These are phyloP conservation scores for Conus canariensis DNA, from an alignment of 2,888 invertebrate species.

Conservation along the genomic window DNA sequence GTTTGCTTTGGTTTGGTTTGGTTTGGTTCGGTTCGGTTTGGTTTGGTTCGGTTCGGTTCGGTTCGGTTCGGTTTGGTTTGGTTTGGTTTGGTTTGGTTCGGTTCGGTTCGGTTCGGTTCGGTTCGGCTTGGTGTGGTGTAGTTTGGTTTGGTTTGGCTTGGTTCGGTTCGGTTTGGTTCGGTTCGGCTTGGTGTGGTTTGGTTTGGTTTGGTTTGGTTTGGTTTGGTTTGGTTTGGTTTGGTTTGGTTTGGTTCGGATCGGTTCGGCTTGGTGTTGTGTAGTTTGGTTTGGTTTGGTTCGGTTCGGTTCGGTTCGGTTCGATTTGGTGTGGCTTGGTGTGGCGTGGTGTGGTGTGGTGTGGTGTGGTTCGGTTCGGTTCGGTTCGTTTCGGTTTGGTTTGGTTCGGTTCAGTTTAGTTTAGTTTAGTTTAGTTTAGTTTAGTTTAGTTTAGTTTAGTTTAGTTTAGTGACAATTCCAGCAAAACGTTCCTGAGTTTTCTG, in stretches of 20 bases:
- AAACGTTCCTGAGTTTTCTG: no score
- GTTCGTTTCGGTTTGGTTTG: background rate
- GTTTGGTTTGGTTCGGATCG: background rate
- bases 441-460: no score
- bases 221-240: background rate
- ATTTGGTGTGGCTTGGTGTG: background rate
- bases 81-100: background rate
- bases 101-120: conserved; percentile 2
- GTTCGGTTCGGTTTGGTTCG: background rate
- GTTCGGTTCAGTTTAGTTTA: background rate
- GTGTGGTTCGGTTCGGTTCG: background rate
- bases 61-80: background rate
- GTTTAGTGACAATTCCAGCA: no score
- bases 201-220: conserved; percentile 7
- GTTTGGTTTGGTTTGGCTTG: no score
- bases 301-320: background rate
- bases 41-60: background rate
- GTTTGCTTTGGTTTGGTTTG: background rate
- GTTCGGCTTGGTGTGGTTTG: background rate
- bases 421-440: background rate
- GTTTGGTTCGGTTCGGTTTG: background rate
- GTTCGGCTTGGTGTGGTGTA: background rate
- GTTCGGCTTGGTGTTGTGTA: background rate
- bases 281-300: background rate
- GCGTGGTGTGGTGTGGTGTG: background rate